These are phyloP conservation scores for Atherinomorus stipes DNA, from an alignment of 2,113 vertebrate genomes.

Conservation along the genomic window DNA sequence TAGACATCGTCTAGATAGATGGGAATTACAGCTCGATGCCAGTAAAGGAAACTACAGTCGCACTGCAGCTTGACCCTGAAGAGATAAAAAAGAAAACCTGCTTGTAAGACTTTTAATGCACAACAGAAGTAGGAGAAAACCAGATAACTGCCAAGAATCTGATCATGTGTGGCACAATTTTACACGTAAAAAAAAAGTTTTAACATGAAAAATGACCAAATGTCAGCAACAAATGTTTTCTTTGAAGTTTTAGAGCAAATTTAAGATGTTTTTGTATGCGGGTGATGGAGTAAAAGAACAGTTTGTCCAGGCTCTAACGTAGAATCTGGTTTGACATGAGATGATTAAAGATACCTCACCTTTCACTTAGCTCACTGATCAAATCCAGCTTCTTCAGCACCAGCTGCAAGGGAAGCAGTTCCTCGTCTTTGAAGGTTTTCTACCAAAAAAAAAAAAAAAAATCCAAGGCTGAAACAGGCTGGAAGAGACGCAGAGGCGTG, in stretches of 20 bases:
- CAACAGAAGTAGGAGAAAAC: no score
- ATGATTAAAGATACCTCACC: conserved; percentile 60
- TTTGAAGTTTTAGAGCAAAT: no score
- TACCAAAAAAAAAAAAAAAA: conserved; percentile 54
- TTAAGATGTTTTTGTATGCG: background rate
- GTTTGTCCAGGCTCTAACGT: background rate
- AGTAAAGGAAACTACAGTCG: conserved; percentile 97
- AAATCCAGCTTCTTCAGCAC: conserved; percentile 96
- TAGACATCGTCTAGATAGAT: conserved; percentile 98
- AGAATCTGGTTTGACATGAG: background rate
- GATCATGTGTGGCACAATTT: no score
- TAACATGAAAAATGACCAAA: no score
- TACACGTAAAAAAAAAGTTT: no score
- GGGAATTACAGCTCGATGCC: conserved; percentile 97
- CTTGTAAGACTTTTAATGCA: no score
- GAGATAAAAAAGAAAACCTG: conserved; percentile 45
- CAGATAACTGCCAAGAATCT: no score
- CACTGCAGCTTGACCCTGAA: conserved; percentile 91
- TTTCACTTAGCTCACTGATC: conserved; percentile 94
- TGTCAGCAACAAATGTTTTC: no score
- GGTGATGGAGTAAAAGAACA: background rate
- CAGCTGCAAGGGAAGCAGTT: conserved; percentile 92
- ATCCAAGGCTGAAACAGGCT: background rate
- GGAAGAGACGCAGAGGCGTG: background rate
- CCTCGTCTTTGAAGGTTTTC: conserved; percentile 99